A percentile compares a stretch with the other conserved stretches of the same genome.
These are phyloP conservation scores for Sinosuthora webbiana DNA, from an alignment of 2,113 vertebrate species.

Conservation along the genomic window DNA sequence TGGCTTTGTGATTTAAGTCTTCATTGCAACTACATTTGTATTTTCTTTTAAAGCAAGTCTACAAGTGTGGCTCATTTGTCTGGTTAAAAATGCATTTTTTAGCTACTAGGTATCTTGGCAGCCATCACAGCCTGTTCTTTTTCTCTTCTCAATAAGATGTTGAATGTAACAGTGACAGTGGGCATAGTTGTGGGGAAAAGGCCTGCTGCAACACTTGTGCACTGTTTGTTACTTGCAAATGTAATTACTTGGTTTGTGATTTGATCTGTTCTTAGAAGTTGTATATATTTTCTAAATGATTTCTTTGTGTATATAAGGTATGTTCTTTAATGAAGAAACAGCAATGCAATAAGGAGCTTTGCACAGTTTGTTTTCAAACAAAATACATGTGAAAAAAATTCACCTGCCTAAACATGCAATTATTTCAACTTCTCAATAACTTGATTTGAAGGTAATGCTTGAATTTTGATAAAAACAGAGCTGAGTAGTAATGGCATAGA, in stretches of 20 bases:
- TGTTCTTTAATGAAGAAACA: conserved; percentile 50
- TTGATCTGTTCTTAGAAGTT: conserved; percentile 35
- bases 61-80: neutral
- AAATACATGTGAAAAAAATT: neutral
- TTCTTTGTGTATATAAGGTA: conserved; percentile 58
- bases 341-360: conserved; percentile 54
- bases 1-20: conserved; percentile 2
- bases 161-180: conserved; percentile 45
- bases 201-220: conserved; percentile 41
- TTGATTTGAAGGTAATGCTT: neutral
- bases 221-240: conserved; percentile 7
- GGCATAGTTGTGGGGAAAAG: neutral
- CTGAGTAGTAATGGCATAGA: neutral
- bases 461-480: conserved; percentile 24
- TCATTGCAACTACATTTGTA: neutral
- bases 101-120: neutral
- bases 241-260: neutral
- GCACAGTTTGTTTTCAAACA: conserved; percentile 23
- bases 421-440: conserved; percentile 23
- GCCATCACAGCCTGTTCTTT: neutral
- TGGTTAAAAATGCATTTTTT: neutral
- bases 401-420: neutral
- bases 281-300: conserved; percentile 71
- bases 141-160: neutral
- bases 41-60: neutral